Evolutionary conservation across 2,797 vertebrate genomes (phyloP).

Genomic region (Molothrus ater): DNA sequence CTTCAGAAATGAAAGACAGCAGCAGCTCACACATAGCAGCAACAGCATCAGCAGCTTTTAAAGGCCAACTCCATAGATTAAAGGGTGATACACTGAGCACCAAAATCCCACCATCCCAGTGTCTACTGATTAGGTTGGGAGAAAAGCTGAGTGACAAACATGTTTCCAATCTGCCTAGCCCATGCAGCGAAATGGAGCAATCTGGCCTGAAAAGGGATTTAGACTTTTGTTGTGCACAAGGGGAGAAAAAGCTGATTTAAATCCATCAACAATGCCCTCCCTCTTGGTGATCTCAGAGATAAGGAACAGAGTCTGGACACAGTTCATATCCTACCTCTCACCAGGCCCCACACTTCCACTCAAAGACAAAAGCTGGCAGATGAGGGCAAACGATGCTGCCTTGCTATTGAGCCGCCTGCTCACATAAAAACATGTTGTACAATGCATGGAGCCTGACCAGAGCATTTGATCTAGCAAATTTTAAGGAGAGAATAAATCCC

Average conservation of each 20-base stretch:
- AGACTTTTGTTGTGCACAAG: conserved; percentile 78
- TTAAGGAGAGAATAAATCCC: not conserved
- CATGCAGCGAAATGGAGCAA: conserved; percentile 79
- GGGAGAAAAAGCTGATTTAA: conserved; percentile 75
- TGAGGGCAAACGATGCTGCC: conserved; percentile 47
- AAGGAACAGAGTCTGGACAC: conserved; percentile 65
- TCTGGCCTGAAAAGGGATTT: conserved; percentile 80
- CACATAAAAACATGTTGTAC: conserved; percentile 4
- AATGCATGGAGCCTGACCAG: not conserved
- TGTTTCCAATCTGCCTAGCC: conserved; percentile 78
- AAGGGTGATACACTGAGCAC: conserved; percentile 67
- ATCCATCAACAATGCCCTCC: conserved; percentile 77
- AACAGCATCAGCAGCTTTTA: conserved; percentile 59
- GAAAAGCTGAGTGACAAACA: conserved; percentile 80
- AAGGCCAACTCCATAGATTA: conserved; percentile 73
- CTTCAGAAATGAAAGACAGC: conserved; percentile 74
- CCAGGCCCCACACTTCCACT: conserved; percentile 42
- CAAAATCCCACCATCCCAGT: conserved; percentile 60
- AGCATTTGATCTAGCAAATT: not conserved
- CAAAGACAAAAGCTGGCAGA: conserved; percentile 46
- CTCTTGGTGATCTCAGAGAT: conserved; percentile 77
- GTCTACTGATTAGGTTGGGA: conserved; percentile 75
- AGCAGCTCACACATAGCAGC: conserved; percentile 52
- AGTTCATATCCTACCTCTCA: conserved; percentile 61
- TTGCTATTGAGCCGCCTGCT: conserved; percentile 1